Conservation (phyloP, 2,797 vertebrate genomes). For the Falco rusticolus region DNA sequence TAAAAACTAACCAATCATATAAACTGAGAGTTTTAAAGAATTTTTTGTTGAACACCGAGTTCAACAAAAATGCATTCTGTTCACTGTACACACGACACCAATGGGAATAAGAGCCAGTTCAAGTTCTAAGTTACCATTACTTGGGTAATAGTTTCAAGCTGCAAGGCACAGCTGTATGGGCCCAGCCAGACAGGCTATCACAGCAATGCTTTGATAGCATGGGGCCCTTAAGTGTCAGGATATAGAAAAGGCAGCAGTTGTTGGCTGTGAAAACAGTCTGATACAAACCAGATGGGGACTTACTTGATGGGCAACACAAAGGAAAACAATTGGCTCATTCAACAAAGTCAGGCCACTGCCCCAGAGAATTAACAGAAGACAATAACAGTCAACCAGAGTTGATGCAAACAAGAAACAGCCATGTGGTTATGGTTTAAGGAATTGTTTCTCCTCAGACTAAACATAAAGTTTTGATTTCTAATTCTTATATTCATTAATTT, state of each 20-base stretch:
- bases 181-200: slow-evolving; percentile 79
- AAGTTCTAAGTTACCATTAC: slow-evolving; percentile 75
- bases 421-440: slow-evolving; percentile 74
- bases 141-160: slow-evolving; percentile 81
- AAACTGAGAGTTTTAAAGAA: slow-evolving; percentile 42
- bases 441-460: slow-evolving; percentile 80
- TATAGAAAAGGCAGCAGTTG: slow-evolving; percentile 85
- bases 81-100: slow-evolving; percentile 75
- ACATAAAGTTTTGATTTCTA: slow-evolving; percentile 81
- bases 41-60: slow-evolving; percentile 8
- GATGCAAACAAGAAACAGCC: slow-evolving; percentile 82
- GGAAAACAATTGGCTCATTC: slow-evolving; percentile 86
- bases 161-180: slow-evolving; percentile 77
- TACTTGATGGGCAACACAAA: slow-evolving; percentile 85
- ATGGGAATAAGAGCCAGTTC: slow-evolving; percentile 75
- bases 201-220: slow-evolving; percentile 83
- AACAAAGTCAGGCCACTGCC: slow-evolving; percentile 80
- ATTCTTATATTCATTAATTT: slow-evolving; percentile 78
- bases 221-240: slow-evolving; percentile 85
- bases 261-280: slow-evolving; percentile 89
- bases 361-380: slow-evolving; percentile 79
- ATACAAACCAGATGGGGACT: slow-evolving; percentile 91
- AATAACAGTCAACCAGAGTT: slow-evolving; percentile 78
- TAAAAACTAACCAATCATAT: slow-evolving; percentile 32
- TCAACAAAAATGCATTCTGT: slow-evolving; percentile 69